Evolutionary conservation across 2,888 invertebrate species (phyloP).

Genomic region (Epicampocera succincta): DNA sequence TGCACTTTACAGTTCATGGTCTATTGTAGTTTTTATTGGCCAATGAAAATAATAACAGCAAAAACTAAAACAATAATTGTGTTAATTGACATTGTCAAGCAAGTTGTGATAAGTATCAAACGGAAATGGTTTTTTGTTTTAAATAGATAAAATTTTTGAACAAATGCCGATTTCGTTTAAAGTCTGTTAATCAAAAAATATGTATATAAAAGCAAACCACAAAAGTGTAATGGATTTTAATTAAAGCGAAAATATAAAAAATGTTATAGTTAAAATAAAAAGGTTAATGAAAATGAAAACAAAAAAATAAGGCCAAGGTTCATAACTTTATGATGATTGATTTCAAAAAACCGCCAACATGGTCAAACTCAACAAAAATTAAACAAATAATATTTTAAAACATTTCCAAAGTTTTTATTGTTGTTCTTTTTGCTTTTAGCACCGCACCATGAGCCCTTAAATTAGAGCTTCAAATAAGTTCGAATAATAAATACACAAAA

Average conservation of each 20-base stretch:
- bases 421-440: constrained; percentile 33
- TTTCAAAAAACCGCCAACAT: constrained; percentile 1
- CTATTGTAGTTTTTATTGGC: constrained; percentile 11
- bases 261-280: neutral
- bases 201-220: neutral
- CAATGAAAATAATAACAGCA: constrained; percentile 3
- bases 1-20: constrained; percentile 7
- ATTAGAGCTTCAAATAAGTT: constrained; percentile 23
- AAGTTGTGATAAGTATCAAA: constrained; percentile 31
- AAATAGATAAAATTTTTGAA: neutral
- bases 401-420: constrained; percentile 8
- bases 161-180: constrained; percentile 1
- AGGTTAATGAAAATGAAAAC: neutral
- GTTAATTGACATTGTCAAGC: constrained; percentile 29
- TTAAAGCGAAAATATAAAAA: constrained; percentile 7
- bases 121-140: constrained; percentile 33
- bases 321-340: constrained; percentile 13
- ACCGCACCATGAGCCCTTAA: constrained; percentile 63
- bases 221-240: constrained; percentile 9
- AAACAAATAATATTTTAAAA: constrained; percentile 2
- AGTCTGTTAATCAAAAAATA: constrained; percentile 16
- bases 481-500: neutral
- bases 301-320: constrained; percentile 40
- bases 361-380: neutral
- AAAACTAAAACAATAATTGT: constrained; percentile 11